Conservation (phyloP, 92 coral and sea anemone genomes). For the Actinernus sp. region DNA sequence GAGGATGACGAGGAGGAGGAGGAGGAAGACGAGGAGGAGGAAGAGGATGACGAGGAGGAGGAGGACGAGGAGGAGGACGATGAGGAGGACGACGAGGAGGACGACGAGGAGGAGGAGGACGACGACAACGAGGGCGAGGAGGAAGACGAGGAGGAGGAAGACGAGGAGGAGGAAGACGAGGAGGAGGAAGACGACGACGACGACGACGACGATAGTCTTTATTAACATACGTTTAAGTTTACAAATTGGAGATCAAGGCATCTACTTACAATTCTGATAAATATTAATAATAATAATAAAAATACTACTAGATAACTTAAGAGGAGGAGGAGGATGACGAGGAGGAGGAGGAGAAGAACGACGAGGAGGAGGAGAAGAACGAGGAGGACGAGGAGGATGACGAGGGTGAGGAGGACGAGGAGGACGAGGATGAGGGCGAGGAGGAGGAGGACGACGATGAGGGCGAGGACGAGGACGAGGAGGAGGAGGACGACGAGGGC, state of each 20-base stretch:
- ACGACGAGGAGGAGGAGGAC: background rate
- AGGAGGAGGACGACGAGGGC: background rate
- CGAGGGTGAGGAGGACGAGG: background rate
- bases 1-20: background rate
- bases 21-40: background rate
- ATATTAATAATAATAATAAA: no score
- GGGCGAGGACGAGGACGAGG: background rate
- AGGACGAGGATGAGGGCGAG: background rate
- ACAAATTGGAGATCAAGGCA: no score
- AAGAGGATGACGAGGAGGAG: background rate
- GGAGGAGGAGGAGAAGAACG: background rate
- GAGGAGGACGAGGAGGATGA: background rate
- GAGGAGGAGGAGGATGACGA: no score
- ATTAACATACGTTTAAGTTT: no score
- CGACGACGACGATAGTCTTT: no score
- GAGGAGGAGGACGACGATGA: background rate
- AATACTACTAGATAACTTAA: no score
- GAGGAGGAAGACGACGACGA: no score
- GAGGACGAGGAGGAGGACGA: background rate
- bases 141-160: background rate
- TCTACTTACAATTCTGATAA: no score
- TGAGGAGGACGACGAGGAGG: background rate
- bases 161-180: no score
- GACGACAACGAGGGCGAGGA: background rate
- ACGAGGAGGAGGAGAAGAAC: background rate